Base-by-base conservation (phyloP, 2,113 vertebrate species). In the Onychostoma macrolepis region DNA sequence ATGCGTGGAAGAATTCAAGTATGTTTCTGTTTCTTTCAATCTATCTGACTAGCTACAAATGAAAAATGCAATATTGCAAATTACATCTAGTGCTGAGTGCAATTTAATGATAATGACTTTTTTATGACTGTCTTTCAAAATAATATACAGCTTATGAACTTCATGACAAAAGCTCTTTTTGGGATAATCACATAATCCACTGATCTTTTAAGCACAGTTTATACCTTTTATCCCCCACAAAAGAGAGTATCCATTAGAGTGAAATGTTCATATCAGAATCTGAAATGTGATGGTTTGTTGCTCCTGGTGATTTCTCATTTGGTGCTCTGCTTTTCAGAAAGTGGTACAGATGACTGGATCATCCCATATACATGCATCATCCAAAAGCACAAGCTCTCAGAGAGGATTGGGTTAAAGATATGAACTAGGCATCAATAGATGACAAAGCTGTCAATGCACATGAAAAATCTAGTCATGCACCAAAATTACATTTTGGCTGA, bases 71-170 rank as follows among this genome's bases (percentile, higher is more conserved):
- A 24, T 80, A 80, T 58, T 61, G 11, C 50, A 80, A 80, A 80
- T 80, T 38, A 53, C 50, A 58, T 80, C 78, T 24, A 58, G 53
- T n/a, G 21, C 78, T 80, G 30, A 80, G 78, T 80, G 48, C 78
- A 61, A 19, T 80, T 80, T 80, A 61, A 80, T 80, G 78, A 80
- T 80, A 56, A 61, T 80, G 21, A 56, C 33, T 38, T 80, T 80
- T 48, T 80, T 79, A 53, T 80, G 78, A 80, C 9, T 58, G 78
- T 58, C 78, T 80, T 80, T 80, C 33, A 36, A 58, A 80, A 80
- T 80, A 80, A 80, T 58, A 80, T 61, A 80, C 78, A 80, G 78
- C 78, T 80, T 80, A 80, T 80, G 78, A 61, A 80, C 78, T 58
- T 80, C 50, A 61, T 80, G 53, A 80, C 78, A 80, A 80, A 61